Conservation (phyloP, 2,113 vertebrate species). For the Oxygymnocypris stewartii region DNA sequence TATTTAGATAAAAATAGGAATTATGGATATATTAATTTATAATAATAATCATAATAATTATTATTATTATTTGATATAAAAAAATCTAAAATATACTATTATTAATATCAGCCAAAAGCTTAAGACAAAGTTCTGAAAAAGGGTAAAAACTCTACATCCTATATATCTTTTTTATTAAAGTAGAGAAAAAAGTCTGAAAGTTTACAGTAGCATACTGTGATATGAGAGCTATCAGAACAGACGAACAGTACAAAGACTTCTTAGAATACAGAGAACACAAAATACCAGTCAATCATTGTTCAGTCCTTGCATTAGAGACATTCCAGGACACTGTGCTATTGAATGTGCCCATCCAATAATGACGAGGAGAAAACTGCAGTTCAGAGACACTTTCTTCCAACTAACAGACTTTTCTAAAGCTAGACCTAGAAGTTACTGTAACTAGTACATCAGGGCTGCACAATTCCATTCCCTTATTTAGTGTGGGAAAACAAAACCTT, state of each 20-base stretch:
- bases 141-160: neutral
- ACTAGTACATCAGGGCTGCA: slow-evolving; percentile 16
- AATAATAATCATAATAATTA: too few species aligned
- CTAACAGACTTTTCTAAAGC: slow-evolving; percentile 49
- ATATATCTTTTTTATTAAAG: neutral
- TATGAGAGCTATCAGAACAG: neutral
- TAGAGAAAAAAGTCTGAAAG: neutral
- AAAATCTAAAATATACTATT: neutral
- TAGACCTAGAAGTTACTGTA: slow-evolving; percentile 26
- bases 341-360: slow-evolving; percentile 43
- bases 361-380: slow-evolving; percentile 35
- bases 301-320: neutral
- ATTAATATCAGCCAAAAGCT: neutral
- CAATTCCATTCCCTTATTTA: slow-evolving; percentile 12
- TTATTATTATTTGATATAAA: too few species aligned
- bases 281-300: slow-evolving; percentile 11
- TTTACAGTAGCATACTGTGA: neutral
- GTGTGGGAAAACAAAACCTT: slow-evolving; percentile 40
- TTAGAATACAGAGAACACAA: slow-evolving; percentile 3
- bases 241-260: neutral
- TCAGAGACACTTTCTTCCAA: slow-evolving; percentile 41
- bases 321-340: slow-evolving; percentile 4
- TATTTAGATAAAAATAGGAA: neutral
- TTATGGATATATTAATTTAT: neutral
- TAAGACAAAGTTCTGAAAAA: neutral